A percentile compares a stretch with the other conserved stretches of the same genome.
Conservation (phyloP, 2,888 invertebrate species). For the Nineta flava region DNA sequence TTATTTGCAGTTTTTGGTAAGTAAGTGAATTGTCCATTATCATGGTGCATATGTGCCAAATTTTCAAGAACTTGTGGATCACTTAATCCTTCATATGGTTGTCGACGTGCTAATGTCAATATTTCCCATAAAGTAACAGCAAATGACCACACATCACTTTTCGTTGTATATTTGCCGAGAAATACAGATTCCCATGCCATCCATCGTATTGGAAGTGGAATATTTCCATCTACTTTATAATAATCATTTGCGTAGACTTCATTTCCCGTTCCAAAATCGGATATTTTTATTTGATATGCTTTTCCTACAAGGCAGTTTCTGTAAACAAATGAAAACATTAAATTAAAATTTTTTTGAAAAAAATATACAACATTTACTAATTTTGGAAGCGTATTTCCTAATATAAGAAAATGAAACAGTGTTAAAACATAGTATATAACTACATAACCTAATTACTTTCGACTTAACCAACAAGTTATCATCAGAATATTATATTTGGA, state of each 20-base stretch:
- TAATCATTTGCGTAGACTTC: slow-evolving; percentile 67
- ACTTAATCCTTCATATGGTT: slow-evolving; percentile 58
- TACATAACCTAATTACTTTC: no score
- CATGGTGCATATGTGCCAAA: slow-evolving; percentile 51
- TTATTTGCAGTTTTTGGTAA: slow-evolving; percentile 52
- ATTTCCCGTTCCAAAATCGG: slow-evolving; percentile 74
- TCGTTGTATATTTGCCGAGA: slow-evolving; percentile 69
- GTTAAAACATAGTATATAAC: no score
- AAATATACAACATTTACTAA: no score
- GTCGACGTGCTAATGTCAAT: slow-evolving; percentile 55
- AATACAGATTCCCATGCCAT: slow-evolving; percentile 79
- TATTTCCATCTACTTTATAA: slow-evolving; percentile 61
- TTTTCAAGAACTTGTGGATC: slow-evolving; percentile 72
- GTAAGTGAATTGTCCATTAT: slow-evolving; percentile 40
- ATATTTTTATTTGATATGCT: slow-evolving; percentile 65
- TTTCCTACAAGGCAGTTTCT: slow-evolving; percentile 77
- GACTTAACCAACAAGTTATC: no score
- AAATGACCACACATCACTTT: slow-evolving; percentile 84
- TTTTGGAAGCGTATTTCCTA: no score
- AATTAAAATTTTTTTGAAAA: slow-evolving; percentile 5
- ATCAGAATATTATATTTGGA: no score
- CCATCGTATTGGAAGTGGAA: slow-evolving; percentile 74
- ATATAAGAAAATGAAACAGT: no score
- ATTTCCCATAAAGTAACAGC: slow-evolving; percentile 81
- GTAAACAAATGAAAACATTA: slow-evolving; percentile 15